phyloP scores from a whole-genome alignment of 2,888 invertebrate species.

The Mactromeris polynyma region DNA sequence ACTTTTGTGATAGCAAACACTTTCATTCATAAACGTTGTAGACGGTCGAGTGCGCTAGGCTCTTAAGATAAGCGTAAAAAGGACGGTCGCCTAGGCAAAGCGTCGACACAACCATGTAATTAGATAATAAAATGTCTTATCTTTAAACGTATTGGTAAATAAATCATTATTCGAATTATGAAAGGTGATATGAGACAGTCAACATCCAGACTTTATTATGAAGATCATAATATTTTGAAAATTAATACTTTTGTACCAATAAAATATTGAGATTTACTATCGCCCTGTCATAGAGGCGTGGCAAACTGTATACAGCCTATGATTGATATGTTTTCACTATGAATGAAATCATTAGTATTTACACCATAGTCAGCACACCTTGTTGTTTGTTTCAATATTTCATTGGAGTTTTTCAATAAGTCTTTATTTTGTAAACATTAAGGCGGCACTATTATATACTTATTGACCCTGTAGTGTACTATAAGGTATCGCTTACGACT shows the following conservation, averaged over 20 bases:
- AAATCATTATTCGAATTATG: slow-evolving; percentile 50
- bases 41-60: slow-evolving; percentile 30
- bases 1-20: slow-evolving; percentile 19
- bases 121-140: slow-evolving; percentile 54
- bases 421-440: slow-evolving; percentile 10
- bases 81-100: slow-evolving; percentile 16
- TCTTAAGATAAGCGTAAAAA: slow-evolving; percentile 33
- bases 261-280: background rate
- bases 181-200: slow-evolving; percentile 28
- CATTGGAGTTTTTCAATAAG: background rate
- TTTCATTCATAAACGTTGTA: slow-evolving; percentile 41
- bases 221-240: slow-evolving; percentile 43
- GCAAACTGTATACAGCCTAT: background rate
- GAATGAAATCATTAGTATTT: background rate
- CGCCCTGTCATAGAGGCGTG: slow-evolving; percentile 19
- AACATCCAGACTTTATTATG: slow-evolving; percentile 25
- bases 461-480: background rate
- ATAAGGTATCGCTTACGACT: background rate
- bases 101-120: slow-evolving; percentile 27
- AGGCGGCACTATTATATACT: background rate
- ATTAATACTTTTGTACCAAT: slow-evolving; percentile 31
- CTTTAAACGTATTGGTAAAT: slow-evolving; percentile 31
- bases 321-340: background rate
- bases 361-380: background rate
- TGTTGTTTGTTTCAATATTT: background rate